Conservation (phyloP, 2,888 invertebrate species). For the Cybosia mesomella region DNA sequence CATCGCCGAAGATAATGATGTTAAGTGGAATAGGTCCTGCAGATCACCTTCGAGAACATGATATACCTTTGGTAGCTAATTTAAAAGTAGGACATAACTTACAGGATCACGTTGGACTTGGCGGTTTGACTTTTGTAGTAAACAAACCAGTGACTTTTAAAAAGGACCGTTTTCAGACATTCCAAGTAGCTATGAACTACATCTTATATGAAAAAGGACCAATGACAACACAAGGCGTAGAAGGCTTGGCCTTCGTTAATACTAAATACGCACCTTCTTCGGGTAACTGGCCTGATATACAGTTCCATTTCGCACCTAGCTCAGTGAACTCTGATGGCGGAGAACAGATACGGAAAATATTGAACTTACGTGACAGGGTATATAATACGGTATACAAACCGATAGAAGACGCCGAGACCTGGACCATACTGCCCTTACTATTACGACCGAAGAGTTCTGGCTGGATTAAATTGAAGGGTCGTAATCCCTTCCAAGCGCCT, state of each 20-base stretch:
- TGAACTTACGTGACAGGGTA: conserved; percentile 92
- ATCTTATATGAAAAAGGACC: conserved; percentile 93
- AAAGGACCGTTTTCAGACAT: conserved; percentile 91
- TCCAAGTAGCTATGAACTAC: conserved; percentile 93
- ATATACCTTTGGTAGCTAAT: conserved; percentile 91
- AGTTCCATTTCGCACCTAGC: conserved; percentile 95
- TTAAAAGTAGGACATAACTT: conserved; percentile 94
- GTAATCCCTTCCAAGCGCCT: conserved; percentile 93
- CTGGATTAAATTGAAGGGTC: conserved; percentile 93
- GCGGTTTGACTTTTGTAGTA: conserved; percentile 93
- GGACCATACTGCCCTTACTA: conserved; percentile 93
- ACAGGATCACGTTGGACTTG: conserved; percentile 95
- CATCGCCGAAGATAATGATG: conserved; percentile 96
- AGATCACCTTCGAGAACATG: conserved; percentile 90
- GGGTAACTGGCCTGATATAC: conserved; percentile 93
- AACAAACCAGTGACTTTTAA: conserved; percentile 93
- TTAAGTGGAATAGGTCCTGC: conserved; percentile 95
- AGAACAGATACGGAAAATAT: conserved; percentile 92
- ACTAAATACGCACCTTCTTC: conserved; percentile 93
- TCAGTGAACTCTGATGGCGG: conserved; percentile 94
- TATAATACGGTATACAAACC: conserved; percentile 96
- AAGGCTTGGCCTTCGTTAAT: conserved; percentile 95
- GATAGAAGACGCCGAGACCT: conserved; percentile 91
- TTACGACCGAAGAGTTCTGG: conserved; percentile 96
- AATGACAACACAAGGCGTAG: conserved; percentile 94